phyloP scores from a whole-genome alignment of 2,113 vertebrate species.

The Mola mola region DNA sequence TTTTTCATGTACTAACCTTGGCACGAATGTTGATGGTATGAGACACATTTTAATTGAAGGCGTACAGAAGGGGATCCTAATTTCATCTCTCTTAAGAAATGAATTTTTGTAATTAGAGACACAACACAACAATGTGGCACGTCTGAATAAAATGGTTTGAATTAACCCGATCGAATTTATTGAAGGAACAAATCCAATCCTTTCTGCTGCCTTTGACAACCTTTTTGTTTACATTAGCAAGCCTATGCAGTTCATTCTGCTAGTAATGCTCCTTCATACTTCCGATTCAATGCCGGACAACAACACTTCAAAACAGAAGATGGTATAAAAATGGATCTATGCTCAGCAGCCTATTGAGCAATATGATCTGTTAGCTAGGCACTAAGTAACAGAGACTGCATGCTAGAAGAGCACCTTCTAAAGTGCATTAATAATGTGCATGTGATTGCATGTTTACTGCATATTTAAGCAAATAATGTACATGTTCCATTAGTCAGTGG shows the following conservation, averaged over 20 bases:
- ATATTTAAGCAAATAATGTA: background rate
- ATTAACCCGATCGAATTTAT: conserved; percentile 6
- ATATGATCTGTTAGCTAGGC: too few species aligned
- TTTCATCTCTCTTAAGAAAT: conserved; percentile 50
- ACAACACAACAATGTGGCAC: background rate
- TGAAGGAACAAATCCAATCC: conserved; percentile 2
- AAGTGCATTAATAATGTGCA: background rate
- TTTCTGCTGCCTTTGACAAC: conserved; percentile 16
- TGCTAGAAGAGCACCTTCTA: too few species aligned
- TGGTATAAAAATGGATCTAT: too few species aligned
- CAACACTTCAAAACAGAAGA: background rate
- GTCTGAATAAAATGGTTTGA: conserved; percentile 28
- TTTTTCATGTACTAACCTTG: conserved; percentile 33
- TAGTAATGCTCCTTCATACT: background rate
- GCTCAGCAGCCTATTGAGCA: too few species aligned
- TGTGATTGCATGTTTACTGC: background rate
- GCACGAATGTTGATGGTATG: conserved; percentile 22
- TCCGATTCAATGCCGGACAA: background rate
- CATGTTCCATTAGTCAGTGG: background rate
- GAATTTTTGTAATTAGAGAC: conserved; percentile 1
- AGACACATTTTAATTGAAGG: conserved; percentile 35
- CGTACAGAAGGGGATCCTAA: conserved; percentile 26
- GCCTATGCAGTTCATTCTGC: background rate
- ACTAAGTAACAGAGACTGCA: too few species aligned
- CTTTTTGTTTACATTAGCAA: too few species aligned